These are phyloP conservation scores for Drosophila paulistorum DNA, from an alignment of 1,140 invertebrate species.

Conservation along the genomic window DNA sequence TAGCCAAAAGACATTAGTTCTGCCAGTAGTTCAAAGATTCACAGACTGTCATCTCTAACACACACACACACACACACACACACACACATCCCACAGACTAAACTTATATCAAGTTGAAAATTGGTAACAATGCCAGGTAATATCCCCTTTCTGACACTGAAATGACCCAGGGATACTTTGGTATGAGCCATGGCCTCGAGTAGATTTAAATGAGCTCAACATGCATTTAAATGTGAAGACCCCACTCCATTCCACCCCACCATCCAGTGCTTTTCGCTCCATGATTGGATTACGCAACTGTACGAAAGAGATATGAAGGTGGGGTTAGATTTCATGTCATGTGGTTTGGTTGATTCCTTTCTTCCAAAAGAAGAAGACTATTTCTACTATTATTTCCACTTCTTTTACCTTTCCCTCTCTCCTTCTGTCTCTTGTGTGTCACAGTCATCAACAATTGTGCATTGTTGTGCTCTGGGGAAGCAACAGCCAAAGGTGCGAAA, in stretches of 20 bases:
- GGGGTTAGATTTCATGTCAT: background rate
- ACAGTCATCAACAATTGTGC: slow-evolving; percentile 33
- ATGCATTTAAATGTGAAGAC: slow-evolving; percentile 16
- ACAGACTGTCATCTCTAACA: slow-evolving; percentile 2
- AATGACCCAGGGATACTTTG: slow-evolving; percentile 10
- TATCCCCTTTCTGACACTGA: slow-evolving; percentile 20
- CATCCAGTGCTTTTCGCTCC: background rate
- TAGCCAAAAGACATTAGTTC: background rate
- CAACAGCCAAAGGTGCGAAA: slow-evolving; percentile 65
- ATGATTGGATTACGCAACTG: slow-evolving; percentile 14
- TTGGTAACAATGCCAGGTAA: slow-evolving; percentile 17
- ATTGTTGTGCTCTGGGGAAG: slow-evolving; percentile 23
- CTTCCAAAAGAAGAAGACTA: background rate
- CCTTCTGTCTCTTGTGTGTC: background rate
- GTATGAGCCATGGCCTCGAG: slow-evolving; percentile 20
- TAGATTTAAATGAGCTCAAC: slow-evolving; percentile 32
- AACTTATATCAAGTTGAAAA: slow-evolving; percentile 19
- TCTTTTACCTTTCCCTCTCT: background rate
- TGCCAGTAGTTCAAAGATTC: background rate
- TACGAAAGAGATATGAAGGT: background rate
- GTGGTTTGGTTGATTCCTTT: background rate
- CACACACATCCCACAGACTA: background rate
- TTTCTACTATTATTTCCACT: slow-evolving; percentile 1
- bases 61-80: slow-evolving; percentile 1
- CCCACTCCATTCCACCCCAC: background rate